These are phyloP conservation scores for Struthio camelus DNA, from an alignment of 2,113 vertebrate genomes.

Conservation along the genomic window DNA sequence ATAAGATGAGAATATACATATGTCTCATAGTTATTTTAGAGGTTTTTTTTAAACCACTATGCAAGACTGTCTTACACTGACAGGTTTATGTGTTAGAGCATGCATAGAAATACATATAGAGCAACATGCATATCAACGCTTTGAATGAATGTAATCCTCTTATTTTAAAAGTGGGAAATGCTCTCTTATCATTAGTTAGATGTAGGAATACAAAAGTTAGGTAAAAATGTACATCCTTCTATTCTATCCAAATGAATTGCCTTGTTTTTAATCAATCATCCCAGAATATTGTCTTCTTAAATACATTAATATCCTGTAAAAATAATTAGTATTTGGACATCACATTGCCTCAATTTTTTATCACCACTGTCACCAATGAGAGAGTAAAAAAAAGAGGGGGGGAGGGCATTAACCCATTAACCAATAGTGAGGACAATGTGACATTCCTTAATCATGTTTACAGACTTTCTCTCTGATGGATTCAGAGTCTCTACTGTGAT, in stretches of 20 bases:
- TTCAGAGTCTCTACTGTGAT: not conserved
- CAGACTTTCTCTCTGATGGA: not conserved
- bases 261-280: not conserved
- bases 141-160: not conserved
- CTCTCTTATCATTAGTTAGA: not conserved
- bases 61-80: not conserved
- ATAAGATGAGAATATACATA: not conserved
- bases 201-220: not conserved
- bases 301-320: not conserved
- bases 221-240: not conserved
- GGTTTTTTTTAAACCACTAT: not conserved
- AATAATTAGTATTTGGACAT: not conserved
- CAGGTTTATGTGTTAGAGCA: not conserved
- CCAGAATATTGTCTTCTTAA: not conserved
- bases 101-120: not conserved
- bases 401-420: not conserved
- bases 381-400: not conserved
- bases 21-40: not conserved
- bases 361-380: not conserved
- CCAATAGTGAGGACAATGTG: not conserved
- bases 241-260: not conserved
- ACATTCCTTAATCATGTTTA: not conserved
- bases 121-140: not conserved
- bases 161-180: not conserved
- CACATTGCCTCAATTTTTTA: not conserved